Evolutionary conservation across 2,888 invertebrate genomes (phyloP).

Genomic region (Yponomeuta cagnagella): DNA sequence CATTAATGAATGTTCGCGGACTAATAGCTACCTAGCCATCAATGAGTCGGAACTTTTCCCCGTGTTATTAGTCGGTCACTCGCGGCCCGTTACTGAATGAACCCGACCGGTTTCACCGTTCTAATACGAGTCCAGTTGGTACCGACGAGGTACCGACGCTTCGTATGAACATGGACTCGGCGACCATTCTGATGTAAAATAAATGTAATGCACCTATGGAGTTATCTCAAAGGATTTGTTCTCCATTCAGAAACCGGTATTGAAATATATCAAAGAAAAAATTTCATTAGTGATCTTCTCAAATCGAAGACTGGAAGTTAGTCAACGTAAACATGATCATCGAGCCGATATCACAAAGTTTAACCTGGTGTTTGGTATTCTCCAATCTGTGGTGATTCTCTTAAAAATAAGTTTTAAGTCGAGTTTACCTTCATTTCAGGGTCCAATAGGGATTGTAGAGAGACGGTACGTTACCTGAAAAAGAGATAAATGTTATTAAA

Average conservation of each 20-base stretch:
- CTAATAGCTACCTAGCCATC: conserved; percentile 14
- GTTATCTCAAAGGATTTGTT: no score
- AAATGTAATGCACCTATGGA: background rate
- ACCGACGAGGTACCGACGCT: conserved; percentile 6
- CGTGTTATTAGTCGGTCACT: conserved; percentile 21
- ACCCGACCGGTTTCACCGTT: conserved; percentile 39
- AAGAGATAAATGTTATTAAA: conserved; percentile 21
- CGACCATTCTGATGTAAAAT: background rate
- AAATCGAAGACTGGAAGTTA: no score
- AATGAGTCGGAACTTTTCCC: conserved; percentile 28
- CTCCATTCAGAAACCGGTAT: no score
- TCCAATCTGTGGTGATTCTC: no score
- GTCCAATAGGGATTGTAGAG: conserved; percentile 13
- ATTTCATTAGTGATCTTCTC: no score
- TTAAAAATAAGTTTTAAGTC: no score
- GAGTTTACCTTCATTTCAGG: background rate
- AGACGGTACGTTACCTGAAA: conserved; percentile 36
- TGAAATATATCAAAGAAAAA: no score
- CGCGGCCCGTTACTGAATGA: conserved; percentile 43
- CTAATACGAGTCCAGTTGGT: conserved; percentile 30
- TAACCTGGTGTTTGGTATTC: no score
- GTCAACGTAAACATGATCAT: no score
- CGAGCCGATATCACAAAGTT: no score
- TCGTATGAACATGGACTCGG: background rate
- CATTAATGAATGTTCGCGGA: conserved; percentile 9